Percentiles rank a stretch among this genome's conserved stretches.
phyloP scores from a whole-genome alignment of 2,113 vertebrate species.

The Colistium nudipinnis region DNA sequence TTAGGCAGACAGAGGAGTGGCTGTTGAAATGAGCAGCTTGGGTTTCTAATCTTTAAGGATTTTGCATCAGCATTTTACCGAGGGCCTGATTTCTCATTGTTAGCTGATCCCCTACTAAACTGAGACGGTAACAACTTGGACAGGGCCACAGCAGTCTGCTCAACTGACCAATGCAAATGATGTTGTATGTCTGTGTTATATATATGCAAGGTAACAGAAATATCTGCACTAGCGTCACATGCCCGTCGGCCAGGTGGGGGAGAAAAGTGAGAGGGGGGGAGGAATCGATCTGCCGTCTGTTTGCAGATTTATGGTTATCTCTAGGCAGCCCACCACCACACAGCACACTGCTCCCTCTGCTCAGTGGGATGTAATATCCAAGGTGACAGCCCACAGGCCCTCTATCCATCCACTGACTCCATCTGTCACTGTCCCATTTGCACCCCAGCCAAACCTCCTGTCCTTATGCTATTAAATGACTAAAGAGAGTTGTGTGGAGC shows the following conservation, averaged over 20 bases:
- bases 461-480: conserved; percentile 27
- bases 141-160: conserved; percentile 24
- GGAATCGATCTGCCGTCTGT: conserved; percentile 39
- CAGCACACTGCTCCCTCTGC: conserved; percentile 25
- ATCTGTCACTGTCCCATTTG: conserved; percentile 41
- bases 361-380: conserved; percentile 23
- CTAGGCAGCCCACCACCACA: conserved; percentile 9
- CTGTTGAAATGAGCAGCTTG: conserved; percentile 41
- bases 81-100: conserved; percentile 38
- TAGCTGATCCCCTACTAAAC: conserved; percentile 29
- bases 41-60: conserved; percentile 51
- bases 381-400: conserved; percentile 9
- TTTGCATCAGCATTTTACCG: conserved; percentile 23
- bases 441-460: conserved; percentile 7
- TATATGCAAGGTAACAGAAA: conserved; percentile 2
- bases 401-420: conserved; percentile 15
- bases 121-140: conserved; percentile 28
- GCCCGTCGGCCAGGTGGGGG: conserved; percentile 16
- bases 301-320: conserved; percentile 49
- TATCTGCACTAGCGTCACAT: conserved; percentile 29
- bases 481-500: neutral
- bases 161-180: neutral
- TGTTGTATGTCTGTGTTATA: neutral
- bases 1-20: conserved; percentile 37
- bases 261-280: conserved; percentile 52